These are phyloP conservation scores for Meloidogyne chitwoodi DNA, from an alignment of 1,140 invertebrate genomes.

Conservation along the genomic window DNA sequence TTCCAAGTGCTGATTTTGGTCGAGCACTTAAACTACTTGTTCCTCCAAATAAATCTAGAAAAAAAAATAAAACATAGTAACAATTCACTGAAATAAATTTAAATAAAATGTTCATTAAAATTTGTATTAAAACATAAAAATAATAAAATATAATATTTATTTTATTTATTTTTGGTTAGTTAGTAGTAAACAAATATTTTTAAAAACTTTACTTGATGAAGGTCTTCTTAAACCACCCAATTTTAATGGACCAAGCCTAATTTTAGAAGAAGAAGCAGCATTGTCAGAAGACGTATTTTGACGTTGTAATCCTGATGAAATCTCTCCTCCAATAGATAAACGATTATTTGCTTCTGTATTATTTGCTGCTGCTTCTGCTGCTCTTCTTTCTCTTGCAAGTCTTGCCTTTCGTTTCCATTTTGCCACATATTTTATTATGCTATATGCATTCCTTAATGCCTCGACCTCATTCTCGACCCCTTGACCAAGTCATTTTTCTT, in stretches of 20 bases:
- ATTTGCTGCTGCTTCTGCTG: conserved; percentile 13
- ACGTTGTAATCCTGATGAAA: neutral
- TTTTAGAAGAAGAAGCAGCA: neutral
- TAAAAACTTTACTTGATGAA: neutral
- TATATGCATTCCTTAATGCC: conserved; percentile 28
- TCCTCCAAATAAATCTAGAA: neutral
- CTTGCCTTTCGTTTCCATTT: conserved; percentile 21
- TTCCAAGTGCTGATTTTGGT: neutral
- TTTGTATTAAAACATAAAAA: too few species aligned
- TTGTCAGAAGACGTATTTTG: neutral
- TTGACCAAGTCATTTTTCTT: neutral
- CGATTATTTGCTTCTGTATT: conserved; percentile 3
- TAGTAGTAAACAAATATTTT: neutral
- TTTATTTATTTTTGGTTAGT: neutral
- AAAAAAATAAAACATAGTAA: neutral
- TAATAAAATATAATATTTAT: too few species aligned
- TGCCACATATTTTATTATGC: conserved; percentile 17
- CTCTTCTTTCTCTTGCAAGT: conserved; percentile 4
- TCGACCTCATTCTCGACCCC: conserved; percentile 11
- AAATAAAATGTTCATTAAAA: too few species aligned
- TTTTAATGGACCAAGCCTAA: conserved; percentile 7
- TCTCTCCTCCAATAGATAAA: neutral
- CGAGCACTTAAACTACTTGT: conserved; percentile 10
- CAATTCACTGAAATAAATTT: neutral
- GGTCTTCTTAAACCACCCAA: neutral